Base-by-base conservation (phyloP, 2,888 invertebrate genomes). In the Silvanus unidentatus region DNA sequence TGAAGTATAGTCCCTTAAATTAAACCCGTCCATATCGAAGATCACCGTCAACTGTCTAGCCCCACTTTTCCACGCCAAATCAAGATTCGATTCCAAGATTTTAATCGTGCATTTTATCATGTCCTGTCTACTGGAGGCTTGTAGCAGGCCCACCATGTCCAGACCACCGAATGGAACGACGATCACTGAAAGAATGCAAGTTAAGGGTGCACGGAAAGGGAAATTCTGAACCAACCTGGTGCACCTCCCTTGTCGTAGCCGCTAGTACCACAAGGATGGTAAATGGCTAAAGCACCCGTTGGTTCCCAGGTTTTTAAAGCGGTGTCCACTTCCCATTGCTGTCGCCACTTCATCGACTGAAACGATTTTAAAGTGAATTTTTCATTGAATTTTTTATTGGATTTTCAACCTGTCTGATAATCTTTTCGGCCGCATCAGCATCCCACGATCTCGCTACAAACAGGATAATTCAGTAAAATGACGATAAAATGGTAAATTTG, bases 191-290 rank as follows among this genome's bases (percentile, higher is more conserved):
- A 66, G 4, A 46, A 15, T 12, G 14, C 9, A 14, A 42, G 30
- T 27, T 43, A 14, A 22, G 22, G 3, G 3, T 22, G 4, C 22
- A 22, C 22, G 10, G 4, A 32, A 12, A 3, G 12, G 4, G n/a
- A 32, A 32, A 9, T 32, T 32, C 5, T 12, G 4, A 12, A 8
- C 13, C 3, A 12, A 84, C 85, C 75, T 64, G 90, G 89, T 1
- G 86, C 82, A 11, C 90, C 91, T 53, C 89, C 87, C 56, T 86
- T 88, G 64, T 94, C 93, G 55, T 78, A 84, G 1, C 95, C 94
- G 42, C 80, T 73, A 9, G 81, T 73, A 32, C 94, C 94, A 43
- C 86, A 85, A 0, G 92, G 89, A 59, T 86, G 79, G 70, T 87
- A 85, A 41, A 81, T 80, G 14, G 73, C 70, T 8, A 94, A 67